A percentile compares a stretch with the other conserved stretches of the same genome.
Conservation (phyloP, 92 coral and sea anemone species). For the Parazoanthus atlanticus region DNA sequence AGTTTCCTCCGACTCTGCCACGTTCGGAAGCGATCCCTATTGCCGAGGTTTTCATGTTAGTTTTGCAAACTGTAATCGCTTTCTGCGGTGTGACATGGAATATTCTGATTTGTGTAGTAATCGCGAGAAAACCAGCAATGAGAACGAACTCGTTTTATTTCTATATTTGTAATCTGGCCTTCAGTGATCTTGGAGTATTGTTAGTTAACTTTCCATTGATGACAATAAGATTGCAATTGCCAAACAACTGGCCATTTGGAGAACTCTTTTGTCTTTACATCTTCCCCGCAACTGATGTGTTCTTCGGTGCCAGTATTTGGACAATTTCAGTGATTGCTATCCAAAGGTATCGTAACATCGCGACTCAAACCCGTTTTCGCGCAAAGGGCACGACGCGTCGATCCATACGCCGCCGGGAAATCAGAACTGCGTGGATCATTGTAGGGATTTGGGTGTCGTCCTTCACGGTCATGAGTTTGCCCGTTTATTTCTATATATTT, state of each 20-base stretch:
- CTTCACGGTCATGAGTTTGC: conserved; percentile 31
- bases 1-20: neutral
- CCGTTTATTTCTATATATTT: neutral
- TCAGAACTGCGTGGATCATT: conserved; percentile 11
- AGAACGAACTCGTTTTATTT: conserved; percentile 19
- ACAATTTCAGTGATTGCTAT: conserved; percentile 34
- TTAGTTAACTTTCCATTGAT: conserved; percentile 28
- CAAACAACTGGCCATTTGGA: conserved; percentile 29
- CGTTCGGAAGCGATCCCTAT: neutral
- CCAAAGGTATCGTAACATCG: conserved; percentile 44
- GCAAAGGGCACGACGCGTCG: conserved; percentile 5
- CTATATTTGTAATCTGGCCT: conserved; percentile 32
- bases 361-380: conserved; percentile 34
- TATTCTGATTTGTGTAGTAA: conserved; percentile 32
- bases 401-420: conserved; percentile 9
- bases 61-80: conserved; percentile 22
- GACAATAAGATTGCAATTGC: neutral
- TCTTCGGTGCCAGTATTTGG: conserved; percentile 45
- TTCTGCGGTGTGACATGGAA: conserved; percentile 37
- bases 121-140: conserved; percentile 24
- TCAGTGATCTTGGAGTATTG: conserved; percentile 42
- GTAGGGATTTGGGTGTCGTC: conserved; percentile 28
- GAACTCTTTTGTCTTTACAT: conserved; percentile 25
- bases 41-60: neutral
- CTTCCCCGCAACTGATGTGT: conserved; percentile 34